Conservation (phyloP, 2,888 invertebrate species). For the Erannis defoliaria region DNA sequence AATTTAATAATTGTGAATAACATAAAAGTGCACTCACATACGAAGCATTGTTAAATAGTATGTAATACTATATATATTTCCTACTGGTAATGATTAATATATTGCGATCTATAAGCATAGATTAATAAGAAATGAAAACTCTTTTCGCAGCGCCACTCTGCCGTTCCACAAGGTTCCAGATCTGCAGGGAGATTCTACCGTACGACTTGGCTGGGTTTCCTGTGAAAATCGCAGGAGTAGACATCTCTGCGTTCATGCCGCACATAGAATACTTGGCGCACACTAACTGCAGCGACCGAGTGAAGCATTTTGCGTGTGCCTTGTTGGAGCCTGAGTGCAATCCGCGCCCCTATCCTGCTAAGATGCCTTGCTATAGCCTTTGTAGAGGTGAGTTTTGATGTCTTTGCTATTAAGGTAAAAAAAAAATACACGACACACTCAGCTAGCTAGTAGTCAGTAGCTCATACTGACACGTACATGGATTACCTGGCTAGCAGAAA, state of each 20-base stretch:
- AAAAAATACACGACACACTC: too few species aligned
- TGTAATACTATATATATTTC: too few species aligned
- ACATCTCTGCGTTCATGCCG: slow-evolving; percentile 75
- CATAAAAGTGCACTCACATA: too few species aligned
- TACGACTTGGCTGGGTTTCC: slow-evolving; percentile 88
- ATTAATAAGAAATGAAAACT: too few species aligned
- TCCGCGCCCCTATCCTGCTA: slow-evolving; percentile 84
- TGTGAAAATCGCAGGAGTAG: slow-evolving; percentile 67
- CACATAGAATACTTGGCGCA: slow-evolving; percentile 87
- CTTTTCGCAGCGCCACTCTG: slow-evolving; percentile 74
- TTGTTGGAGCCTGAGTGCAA: slow-evolving; percentile 89
- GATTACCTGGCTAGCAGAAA: too few species aligned
- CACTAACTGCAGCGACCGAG: slow-evolving; percentile 88
- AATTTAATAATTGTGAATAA: too few species aligned
- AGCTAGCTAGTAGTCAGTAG: too few species aligned
- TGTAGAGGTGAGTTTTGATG: slow-evolving; percentile 84
- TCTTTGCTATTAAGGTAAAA: background rate
- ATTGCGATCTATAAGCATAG: too few species aligned
- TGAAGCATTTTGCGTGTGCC: slow-evolving; percentile 88
- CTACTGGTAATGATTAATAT: too few species aligned
- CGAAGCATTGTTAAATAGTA: too few species aligned
- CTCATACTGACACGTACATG: too few species aligned
- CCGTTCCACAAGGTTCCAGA: slow-evolving; percentile 79
- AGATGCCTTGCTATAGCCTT: slow-evolving; percentile 88
- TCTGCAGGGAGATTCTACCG: slow-evolving; percentile 89